phyloP scores from a whole-genome alignment of 2,797 vertebrate genomes.

The Anabacerthia variegaticeps region DNA sequence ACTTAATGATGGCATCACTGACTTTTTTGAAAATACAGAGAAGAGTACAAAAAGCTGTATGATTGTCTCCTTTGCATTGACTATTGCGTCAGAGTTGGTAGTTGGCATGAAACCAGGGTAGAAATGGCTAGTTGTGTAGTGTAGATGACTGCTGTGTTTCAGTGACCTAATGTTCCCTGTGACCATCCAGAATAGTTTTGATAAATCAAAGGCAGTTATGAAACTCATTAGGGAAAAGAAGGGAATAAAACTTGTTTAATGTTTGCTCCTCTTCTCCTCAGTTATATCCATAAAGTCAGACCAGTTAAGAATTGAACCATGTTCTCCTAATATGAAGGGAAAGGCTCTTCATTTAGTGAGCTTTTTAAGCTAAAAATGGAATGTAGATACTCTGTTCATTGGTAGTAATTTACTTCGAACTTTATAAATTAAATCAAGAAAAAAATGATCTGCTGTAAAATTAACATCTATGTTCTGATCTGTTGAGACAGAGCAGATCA shows the following conservation, averaged over 20 bases:
- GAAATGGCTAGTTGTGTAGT: not conserved
- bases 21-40: not conserved
- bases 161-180: not conserved
- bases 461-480: not conserved
- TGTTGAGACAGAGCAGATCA: not conserved
- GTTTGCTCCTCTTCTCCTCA: not conserved
- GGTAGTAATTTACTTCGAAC: not conserved
- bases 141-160: not conserved
- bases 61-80: not conserved
- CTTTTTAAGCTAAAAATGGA: not conserved
- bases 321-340: not conserved
- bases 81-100: not conserved
- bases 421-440: not conserved
- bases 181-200: not conserved
- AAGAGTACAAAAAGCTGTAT: not conserved
- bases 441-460: not conserved
- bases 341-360: not conserved
- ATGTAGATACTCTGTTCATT: not conserved
- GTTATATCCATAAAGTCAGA: not conserved
- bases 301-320: not conserved
- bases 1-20: not conserved
- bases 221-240: not conserved
- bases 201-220: not conserved
- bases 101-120: not conserved
- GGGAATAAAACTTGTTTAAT: not conserved